A percentile compares a stretch with the other conserved stretches of the same genome.
Conservation (phyloP, 2,888 invertebrate genomes). For the Eupithecia inturbata region DNA sequence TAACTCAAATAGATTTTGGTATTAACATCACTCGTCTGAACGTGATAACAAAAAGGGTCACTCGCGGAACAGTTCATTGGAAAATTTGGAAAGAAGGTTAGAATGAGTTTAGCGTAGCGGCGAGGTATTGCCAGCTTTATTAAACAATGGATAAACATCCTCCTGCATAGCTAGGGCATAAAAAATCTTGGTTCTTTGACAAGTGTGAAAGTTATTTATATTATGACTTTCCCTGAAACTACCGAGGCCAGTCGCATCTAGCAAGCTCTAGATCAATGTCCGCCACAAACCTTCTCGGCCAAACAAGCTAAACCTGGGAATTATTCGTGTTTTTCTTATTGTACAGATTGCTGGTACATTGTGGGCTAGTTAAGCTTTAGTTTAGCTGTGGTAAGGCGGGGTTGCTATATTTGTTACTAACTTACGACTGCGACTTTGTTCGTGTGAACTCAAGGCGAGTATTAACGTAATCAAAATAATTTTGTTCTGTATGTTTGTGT, state of each 20-base stretch:
- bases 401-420: not conserved
- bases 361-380: slow-evolving; percentile 35
- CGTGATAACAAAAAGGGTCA: not conserved
- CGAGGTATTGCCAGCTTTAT: not conserved
- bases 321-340: slow-evolving; percentile 79
- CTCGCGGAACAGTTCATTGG: not conserved
- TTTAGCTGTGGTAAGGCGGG: slow-evolving; percentile 5
- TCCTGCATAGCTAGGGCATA: not conserved
- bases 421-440: not conserved
- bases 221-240: not conserved
- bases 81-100: not conserved
- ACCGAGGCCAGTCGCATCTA: not conserved
- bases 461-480: not conserved
- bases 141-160: not conserved
- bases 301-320: slow-evolving; percentile 76
- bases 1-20: not conserved
- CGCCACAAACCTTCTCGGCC: slow-evolving; percentile 61
- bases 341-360: slow-evolving; percentile 52
- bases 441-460: not conserved
- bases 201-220: not conserved
- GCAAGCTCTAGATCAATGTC: slow-evolving; percentile 43
- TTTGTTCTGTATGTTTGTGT: not conserved
- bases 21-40: not conserved
- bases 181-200: not conserved
- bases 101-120: not conserved